Percentiles rank a stretch among this genome's conserved stretches.
phyloP scores from a whole-genome alignment of 2,113 vertebrate genomes.

The Gulo gulo region DNA sequence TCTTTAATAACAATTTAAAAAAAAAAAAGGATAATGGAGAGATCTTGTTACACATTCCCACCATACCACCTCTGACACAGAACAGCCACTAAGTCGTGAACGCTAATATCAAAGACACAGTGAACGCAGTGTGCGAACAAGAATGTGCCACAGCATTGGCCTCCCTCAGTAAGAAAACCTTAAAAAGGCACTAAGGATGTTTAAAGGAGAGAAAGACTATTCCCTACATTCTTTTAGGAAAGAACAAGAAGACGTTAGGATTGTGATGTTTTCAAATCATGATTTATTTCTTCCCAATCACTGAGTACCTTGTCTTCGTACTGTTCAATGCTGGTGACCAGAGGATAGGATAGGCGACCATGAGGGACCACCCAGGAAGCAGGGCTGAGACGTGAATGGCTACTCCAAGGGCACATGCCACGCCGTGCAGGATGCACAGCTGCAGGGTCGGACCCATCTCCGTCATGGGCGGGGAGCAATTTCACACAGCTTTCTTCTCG shows the following conservation, averaged over 20 bases:
- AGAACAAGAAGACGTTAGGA: not conserved
- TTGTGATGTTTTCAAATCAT: not conserved
- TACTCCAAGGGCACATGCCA: not conserved
- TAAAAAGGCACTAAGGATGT: not conserved
- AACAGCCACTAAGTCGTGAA: not conserved
- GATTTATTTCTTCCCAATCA: not conserved
- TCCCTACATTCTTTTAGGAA: not conserved
- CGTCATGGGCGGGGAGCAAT: not conserved
- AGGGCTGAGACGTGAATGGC: not conserved
- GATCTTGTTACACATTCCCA: not conserved
- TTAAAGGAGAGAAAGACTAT: not conserved
- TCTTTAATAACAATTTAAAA: no score
- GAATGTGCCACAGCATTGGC: not conserved
- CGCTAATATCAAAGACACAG: not conserved
- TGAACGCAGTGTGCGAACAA: not conserved
- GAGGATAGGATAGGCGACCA: not conserved
- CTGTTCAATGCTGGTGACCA: no score
- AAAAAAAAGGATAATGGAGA: not conserved
- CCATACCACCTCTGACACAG: not conserved
- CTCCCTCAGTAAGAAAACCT: not conserved
- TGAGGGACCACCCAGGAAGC: not conserved
- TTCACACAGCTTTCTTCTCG: not conserved
- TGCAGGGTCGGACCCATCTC: not conserved
- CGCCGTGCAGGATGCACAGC: fast-evolving
- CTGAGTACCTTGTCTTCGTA: not conserved